A percentile compares a stretch with the other conserved stretches of the same genome.
phyloP scores from a whole-genome alignment of 1,140 invertebrate species.

The Drosophila pseudoobscura region DNA sequence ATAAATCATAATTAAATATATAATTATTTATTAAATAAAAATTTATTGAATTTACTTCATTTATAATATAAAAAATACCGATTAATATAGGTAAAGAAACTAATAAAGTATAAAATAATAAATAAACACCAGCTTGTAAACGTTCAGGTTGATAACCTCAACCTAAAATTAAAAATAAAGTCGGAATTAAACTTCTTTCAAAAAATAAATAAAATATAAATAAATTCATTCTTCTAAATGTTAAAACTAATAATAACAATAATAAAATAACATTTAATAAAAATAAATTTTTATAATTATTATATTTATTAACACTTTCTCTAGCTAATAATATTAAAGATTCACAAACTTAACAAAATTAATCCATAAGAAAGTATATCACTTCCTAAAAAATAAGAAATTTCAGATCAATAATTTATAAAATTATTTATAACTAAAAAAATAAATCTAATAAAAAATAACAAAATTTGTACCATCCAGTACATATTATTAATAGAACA shows the following conservation, averaged over 20 bases:
- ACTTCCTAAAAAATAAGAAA: constrained; percentile 83
- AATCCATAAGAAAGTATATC: constrained; percentile 85
- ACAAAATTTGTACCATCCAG: constrained; percentile 51
- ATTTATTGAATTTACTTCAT: constrained; percentile 81
- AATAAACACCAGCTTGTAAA: constrained; percentile 58
- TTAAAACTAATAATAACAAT: constrained; percentile 84
- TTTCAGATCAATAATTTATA: constrained; percentile 69
- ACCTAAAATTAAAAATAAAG: constrained; percentile 87
- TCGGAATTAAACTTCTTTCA: constrained; percentile 87
- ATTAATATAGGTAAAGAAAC: constrained; percentile 86
- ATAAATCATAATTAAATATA: constrained; percentile 83
- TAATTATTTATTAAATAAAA: constrained; percentile 84
- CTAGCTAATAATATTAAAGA: constrained; percentile 85
- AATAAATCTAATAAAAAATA: constrained; percentile 80
- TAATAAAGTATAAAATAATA: constrained; percentile 87
- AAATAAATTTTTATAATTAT: constrained; percentile 84
- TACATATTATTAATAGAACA: too few relatives aligned
- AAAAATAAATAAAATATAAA: constrained; percentile 88
- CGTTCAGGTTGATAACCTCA: constrained; percentile 85
- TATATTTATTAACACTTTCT: constrained; percentile 83
- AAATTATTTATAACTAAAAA: constrained; percentile 83
- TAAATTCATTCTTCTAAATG: constrained; percentile 85
- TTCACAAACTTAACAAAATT: constrained; percentile 85
- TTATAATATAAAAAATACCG: constrained; percentile 84
- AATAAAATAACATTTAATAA: constrained; percentile 84